These are phyloP conservation scores for Eucidaris tribuloides DNA, from an alignment of 35 echinoderm and acorn worm genomes.

Conservation along the genomic window DNA sequence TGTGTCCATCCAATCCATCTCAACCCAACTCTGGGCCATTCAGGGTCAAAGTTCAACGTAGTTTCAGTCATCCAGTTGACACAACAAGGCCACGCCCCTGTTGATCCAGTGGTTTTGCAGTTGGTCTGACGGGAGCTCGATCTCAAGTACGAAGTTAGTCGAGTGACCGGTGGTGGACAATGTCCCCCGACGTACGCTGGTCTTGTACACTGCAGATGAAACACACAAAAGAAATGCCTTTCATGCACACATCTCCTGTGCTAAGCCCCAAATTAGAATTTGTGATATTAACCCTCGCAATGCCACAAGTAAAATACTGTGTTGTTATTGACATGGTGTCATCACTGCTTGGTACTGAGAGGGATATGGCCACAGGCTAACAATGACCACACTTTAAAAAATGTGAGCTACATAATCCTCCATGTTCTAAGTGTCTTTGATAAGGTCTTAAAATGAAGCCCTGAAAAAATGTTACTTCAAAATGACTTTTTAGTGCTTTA, in stretches of 20 bases:
- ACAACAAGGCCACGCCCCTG: conserved; percentile 86
- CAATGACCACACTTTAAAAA: background rate
- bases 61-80: conserved; percentile 85
- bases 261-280: background rate
- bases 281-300: background rate
- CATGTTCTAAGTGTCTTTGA: too few species aligned
- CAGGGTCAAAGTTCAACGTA: too few species aligned
- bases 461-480: too few species aligned
- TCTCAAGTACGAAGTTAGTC: conserved; percentile 89
- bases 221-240: background rate
- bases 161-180: conserved; percentile 94
- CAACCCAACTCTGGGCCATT: too few species aligned
- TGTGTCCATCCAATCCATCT: too few species aligned
- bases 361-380: background rate
- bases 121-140: conserved; percentile 80
- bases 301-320: background rate
- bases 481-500: too few species aligned
- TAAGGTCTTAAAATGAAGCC: too few species aligned
- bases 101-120: conserved; percentile 88
- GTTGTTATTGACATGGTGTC: background rate
- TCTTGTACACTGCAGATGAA: conserved; percentile 77
- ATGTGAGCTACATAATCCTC: too few species aligned
- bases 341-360: background rate
- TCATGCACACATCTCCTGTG: background rate
- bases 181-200: conserved; percentile 85